Conservation (phyloP, 1,140 invertebrate genomes). For the Caenorhabditis tropicalis region DNA sequence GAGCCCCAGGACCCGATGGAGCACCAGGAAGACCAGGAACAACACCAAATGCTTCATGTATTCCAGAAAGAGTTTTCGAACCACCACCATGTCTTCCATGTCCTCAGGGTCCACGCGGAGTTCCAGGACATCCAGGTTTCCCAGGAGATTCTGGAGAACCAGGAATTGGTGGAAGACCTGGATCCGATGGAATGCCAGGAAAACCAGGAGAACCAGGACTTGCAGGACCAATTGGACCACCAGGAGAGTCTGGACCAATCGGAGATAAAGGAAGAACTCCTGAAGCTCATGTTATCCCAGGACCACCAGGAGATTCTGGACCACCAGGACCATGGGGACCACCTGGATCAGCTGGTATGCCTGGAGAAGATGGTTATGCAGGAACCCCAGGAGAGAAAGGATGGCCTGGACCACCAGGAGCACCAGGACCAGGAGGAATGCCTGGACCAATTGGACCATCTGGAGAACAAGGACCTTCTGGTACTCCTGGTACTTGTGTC, state of each 20-base stretch:
- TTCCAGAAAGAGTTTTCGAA: conserved; percentile 71
- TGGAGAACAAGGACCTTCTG: conserved; percentile 66
- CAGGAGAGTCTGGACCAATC: conserved; percentile 55
- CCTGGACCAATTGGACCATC: conserved; percentile 62
- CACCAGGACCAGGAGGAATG: conserved; percentile 63
- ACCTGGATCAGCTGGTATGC: conserved; percentile 66
- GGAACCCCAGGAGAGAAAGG: conserved; percentile 66
- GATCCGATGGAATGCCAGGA: conserved; percentile 52
- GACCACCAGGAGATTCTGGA: conserved; percentile 69
- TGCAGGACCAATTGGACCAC: conserved; percentile 61
- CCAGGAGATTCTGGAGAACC: conserved; percentile 67
- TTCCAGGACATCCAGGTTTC: conserved; percentile 68
- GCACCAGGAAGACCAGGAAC: conserved; percentile 70
- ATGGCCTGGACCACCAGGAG: conserved; percentile 69
- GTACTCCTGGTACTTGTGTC: conserved; percentile 71
- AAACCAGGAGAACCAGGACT: conserved; percentile 51
- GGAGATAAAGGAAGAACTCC: conserved; percentile 62
- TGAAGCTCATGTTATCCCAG: conserved; percentile 71
- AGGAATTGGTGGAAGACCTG: conserved; percentile 63
- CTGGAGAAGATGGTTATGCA: conserved; percentile 61
- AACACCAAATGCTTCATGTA: conserved; percentile 71
- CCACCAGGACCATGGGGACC: conserved; percentile 70
- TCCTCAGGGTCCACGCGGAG: conserved; percentile 70
- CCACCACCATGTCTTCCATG: conserved; percentile 71
- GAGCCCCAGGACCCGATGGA: conserved; percentile 68